phyloP scores from a whole-genome alignment of 2,113 vertebrate species.

The Mormyrus lacerda region DNA sequence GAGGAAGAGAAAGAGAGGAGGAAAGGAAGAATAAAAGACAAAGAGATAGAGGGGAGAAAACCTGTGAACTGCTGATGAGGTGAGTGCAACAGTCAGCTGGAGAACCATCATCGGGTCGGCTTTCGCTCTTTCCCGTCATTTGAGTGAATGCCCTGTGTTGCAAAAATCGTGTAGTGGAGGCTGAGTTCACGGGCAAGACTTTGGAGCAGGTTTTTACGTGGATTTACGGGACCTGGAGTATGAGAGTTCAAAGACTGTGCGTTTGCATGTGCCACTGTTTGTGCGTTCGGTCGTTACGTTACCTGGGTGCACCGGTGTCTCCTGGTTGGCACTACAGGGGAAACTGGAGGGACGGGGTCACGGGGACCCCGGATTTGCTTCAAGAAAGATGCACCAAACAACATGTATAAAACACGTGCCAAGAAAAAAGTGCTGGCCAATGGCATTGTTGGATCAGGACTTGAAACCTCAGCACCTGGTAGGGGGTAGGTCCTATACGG shows the following conservation, averaged over 20 bases:
- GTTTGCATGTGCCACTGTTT: not conserved
- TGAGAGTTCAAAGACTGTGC: not conserved
- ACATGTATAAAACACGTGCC: not conserved
- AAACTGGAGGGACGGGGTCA: not conserved
- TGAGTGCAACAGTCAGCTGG: slow-evolving; percentile 13
- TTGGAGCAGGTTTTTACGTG: too few species aligned
- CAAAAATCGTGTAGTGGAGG: not conserved
- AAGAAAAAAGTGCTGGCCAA: not conserved
- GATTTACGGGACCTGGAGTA: not conserved
- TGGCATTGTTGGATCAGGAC: not conserved
- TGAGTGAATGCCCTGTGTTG: not conserved
- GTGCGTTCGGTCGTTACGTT: not conserved
- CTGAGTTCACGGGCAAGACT: not conserved
- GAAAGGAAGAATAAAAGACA: slow-evolving; percentile 20
- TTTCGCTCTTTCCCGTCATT: not conserved
- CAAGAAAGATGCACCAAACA: not conserved
- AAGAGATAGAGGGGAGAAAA: slow-evolving; percentile 24
- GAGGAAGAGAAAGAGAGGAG: slow-evolving; percentile 13
- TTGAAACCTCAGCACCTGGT: not conserved
- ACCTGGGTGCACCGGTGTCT: not conserved
- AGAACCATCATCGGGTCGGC: not conserved
- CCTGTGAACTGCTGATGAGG: slow-evolving; percentile 12
- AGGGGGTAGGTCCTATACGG: not conserved
- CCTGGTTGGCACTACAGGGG: not conserved
- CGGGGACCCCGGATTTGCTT: not conserved